Evolutionary conservation across 2,113 vertebrate species (phyloP).

Genomic region (Lasiurus cinereus): DNA sequence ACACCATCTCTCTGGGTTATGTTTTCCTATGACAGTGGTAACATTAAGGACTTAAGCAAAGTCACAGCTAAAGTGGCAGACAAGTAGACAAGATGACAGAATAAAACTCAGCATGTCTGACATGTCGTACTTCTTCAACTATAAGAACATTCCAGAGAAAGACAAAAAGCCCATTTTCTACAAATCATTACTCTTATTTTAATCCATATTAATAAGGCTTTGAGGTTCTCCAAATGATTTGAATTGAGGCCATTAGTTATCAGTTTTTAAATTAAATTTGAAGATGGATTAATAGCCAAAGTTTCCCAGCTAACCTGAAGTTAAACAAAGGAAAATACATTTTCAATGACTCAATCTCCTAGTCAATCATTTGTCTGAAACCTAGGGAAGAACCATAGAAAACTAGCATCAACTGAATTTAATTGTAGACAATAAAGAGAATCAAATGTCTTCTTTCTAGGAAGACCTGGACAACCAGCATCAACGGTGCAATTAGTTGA

Average conservation of each 20-base stretch:
- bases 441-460: not conserved
- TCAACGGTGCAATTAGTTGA: not conserved
- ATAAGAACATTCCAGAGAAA: conserved; percentile 34
- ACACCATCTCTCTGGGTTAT: not conserved
- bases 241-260: conserved; percentile 46
- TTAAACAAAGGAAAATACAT: conserved; percentile 63
- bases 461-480: not conserved
- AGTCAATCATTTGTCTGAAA: conserved; percentile 5
- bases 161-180: conserved; percentile 3
- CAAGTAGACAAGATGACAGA: not conserved
- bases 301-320: not conserved
- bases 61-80: not conserved
- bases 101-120: not conserved
- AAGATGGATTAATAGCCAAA: conserved; percentile 26
- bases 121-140: not conserved
- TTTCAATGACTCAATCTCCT: conserved; percentile 8
- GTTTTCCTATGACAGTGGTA: not conserved
- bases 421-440: not conserved
- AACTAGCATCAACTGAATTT: not conserved
- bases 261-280: conserved; percentile 38
- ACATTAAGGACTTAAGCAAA: conserved; percentile 7
- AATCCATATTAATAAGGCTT: conserved; percentile 51
- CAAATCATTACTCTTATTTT: conserved; percentile 55
- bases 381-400: not conserved
- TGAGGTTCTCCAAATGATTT: conserved; percentile 33